A percentile compares a stretch with the other conserved stretches of the same genome.
phyloP scores from a whole-genome alignment of 2,797 vertebrate species.

The Meriones psammophilus region DNA sequence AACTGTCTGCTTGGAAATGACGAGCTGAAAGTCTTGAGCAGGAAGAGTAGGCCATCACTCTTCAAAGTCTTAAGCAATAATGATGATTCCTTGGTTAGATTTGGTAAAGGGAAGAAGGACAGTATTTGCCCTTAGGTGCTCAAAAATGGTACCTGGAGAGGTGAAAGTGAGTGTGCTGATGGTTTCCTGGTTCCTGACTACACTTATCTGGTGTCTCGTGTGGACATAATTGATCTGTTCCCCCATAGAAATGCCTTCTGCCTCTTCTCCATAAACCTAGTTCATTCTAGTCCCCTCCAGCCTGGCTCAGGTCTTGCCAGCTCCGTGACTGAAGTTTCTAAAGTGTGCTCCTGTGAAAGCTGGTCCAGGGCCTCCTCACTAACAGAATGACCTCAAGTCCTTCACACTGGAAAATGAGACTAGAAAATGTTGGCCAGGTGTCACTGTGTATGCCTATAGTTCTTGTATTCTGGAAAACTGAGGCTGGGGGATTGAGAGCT shows the following conservation, averaged over 20 bases:
- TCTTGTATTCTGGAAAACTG: background rate
- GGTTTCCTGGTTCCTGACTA: background rate
- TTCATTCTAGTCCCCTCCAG: background rate
- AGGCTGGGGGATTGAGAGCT: background rate
- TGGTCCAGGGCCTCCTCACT: background rate
- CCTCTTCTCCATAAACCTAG: background rate
- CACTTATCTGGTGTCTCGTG: background rate
- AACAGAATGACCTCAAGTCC: background rate
- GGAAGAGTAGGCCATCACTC: background rate
- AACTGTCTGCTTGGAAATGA: constrained; percentile 8
- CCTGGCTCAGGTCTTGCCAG: background rate
- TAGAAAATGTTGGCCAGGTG: background rate
- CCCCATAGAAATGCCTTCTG: constrained; percentile 27
- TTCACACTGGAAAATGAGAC: background rate
- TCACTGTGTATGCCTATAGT: background rate
- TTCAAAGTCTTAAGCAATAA: constrained; percentile 22
- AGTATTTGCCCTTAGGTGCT: background rate
- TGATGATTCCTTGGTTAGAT: background rate
- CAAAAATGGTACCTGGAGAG: background rate
- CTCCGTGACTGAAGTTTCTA: background rate
- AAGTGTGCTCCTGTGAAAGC: background rate
- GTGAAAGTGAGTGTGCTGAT: background rate
- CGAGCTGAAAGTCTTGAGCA: background rate
- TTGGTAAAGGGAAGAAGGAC: background rate
- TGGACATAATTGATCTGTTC: background rate